A percentile compares a stretch with the other conserved stretches of the same genome.
Evolutionary conservation across 1,140 invertebrate species (phyloP).

Genomic region (Drosophila biarmipes): DNA sequence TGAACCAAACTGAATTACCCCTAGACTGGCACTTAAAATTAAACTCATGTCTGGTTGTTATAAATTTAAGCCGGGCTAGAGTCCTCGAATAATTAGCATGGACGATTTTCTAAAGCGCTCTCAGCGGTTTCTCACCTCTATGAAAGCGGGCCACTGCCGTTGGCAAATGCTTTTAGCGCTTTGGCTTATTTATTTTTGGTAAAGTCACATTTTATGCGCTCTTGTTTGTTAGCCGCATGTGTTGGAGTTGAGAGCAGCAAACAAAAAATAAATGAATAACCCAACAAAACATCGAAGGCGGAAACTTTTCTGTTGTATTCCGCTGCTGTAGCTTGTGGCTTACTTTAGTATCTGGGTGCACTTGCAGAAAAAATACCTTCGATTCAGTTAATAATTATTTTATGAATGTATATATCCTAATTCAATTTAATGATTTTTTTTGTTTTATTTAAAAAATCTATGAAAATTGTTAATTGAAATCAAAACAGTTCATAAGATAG

Average conservation of each 20-base stretch:
- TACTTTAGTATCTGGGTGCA: conserved; percentile 17
- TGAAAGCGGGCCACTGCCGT: conserved; percentile 16
- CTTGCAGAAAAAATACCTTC: conserved; percentile 3
- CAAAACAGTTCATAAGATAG: no score
- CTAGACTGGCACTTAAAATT: conserved; percentile 35
- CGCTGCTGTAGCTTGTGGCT: conserved; percentile 26
- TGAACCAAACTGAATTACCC: conserved; percentile 54
- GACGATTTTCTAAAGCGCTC: conserved; percentile 45
- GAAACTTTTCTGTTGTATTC: conserved; percentile 57
- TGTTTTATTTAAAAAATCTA: no score
- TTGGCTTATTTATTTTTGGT: conserved; percentile 69
- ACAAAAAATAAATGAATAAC: conserved; percentile 26
- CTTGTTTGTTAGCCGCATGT: conserved; percentile 36
- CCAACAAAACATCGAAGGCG: conserved; percentile 56
- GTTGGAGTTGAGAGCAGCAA: conserved; percentile 38
- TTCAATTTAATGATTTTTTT: no score
- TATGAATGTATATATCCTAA: no score
- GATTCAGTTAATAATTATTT: no score
- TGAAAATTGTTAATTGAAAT: no score
- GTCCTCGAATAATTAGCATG: conserved; percentile 60
- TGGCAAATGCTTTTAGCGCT: conserved; percentile 63
- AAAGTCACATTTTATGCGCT: conserved; percentile 53
- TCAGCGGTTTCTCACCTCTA: conserved; percentile 37
- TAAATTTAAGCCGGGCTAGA: conserved; percentile 25
- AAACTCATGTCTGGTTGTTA: conserved; percentile 19